Base-by-base conservation (phyloP, 2,888 invertebrate species). In the Linnaemya tessellans region DNA sequence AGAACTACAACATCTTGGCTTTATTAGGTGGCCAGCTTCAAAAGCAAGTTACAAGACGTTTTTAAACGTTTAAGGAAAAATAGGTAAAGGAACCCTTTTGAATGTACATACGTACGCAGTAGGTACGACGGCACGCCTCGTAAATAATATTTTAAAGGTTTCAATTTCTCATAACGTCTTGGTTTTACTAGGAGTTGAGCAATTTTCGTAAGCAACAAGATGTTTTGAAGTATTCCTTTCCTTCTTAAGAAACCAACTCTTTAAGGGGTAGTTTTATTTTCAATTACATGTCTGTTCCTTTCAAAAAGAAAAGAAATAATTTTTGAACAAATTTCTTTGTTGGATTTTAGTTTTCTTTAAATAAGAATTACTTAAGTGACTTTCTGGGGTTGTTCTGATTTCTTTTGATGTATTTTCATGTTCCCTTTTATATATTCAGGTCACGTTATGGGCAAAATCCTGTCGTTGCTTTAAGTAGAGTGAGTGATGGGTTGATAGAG, bases 151-250 rank as follows among this genome's bases (percentile, higher is more conserved):
- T 56, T 46, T 60, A 38, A 49, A 41, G 51, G 60, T 51, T 74
- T 51, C 60, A 41, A 54, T 74, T 67, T 74, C 58, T 20, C 25
- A 67, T 10, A 82, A 83, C 35, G 65, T 71, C 77, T 83, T 83
- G n/a, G n/a, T 43, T 38, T 30, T 51, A 65, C 15, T 18, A 78
- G 77, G 65, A 38, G 38, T 41, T 35, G 18, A 83, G 79, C 10
- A 54, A 30, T 79, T 22, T 54, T 43, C 1, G 79, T 3, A 71
- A 22, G 71, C 41, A 51, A n/a, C 51, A 73, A 78, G 82, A 78
- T 30, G 65, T 83, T 83, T 58, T 0, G n/a, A 25, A 22, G n/a
- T 46, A 13, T 65, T 41, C 3, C 4, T 13, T 38, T 30, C 18
- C 20, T 58, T 74, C 54, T 68, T 54, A 15, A 56, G 15, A 51